These are phyloP conservation scores for Nephrotoma appendiculata DNA, from an alignment of 2,888 invertebrate species.

Conservation along the genomic window DNA sequence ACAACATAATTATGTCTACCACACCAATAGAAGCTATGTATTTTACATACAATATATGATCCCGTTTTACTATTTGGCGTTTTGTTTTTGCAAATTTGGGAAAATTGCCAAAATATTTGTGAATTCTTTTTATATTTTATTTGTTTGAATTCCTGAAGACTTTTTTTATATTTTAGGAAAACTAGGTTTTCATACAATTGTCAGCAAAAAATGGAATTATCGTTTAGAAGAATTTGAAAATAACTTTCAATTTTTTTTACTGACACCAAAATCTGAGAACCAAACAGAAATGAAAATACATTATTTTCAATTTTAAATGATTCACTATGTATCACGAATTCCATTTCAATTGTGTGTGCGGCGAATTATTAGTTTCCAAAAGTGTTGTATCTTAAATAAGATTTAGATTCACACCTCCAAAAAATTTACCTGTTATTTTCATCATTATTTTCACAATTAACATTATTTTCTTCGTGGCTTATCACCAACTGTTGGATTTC, in stretches of 20 bases:
- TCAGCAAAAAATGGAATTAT: neutral
- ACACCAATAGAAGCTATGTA: neutral
- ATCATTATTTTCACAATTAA: neutral
- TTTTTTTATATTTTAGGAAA: neutral
- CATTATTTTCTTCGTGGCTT: conserved; percentile 5
- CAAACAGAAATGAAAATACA: neutral
- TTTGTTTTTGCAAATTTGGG: neutral
- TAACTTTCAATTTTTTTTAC: neutral
- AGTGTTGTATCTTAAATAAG: neutral
- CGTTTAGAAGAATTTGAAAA: neutral
- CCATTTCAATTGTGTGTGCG: neutral
- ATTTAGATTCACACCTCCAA: neutral
- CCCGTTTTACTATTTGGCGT: neutral
- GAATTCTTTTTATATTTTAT: neutral
- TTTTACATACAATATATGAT: neutral
- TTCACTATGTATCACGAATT: no score
- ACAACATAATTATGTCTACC: neutral
- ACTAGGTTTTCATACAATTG: neutral
- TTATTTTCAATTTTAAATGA: neutral
- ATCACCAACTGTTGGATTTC: conserved; percentile 5
- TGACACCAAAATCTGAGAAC: neutral
- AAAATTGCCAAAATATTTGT: neutral
- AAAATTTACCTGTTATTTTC: neutral
- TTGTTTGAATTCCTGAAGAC: neutral
- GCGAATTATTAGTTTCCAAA: neutral